These are phyloP conservation scores for Drosophila novamexicana DNA, from an alignment of 1,140 invertebrate genomes.

Conservation along the genomic window DNA sequence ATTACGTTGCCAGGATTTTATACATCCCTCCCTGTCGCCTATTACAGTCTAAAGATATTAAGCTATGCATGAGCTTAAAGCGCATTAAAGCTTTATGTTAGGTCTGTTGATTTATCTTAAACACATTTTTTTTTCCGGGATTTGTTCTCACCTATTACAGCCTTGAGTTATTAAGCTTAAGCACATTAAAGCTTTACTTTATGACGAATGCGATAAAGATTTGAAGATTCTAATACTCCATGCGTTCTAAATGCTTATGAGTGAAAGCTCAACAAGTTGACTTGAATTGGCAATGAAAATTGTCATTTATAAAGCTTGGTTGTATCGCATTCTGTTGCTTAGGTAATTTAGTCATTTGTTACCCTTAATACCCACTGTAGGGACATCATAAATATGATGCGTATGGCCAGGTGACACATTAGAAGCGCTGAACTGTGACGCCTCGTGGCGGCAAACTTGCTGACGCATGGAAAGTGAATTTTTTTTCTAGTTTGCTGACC, in stretches of 20 bases:
- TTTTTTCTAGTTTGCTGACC: constrained; percentile 21
- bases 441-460: constrained; percentile 26
- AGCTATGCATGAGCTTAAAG: background rate
- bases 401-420: constrained; percentile 15
- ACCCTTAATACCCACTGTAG: background rate
- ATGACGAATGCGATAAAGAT: too few species aligned
- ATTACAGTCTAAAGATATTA: too few species aligned
- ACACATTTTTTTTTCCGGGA: too few species aligned
- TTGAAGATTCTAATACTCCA: too few species aligned
- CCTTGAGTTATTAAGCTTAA: background rate
- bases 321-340: background rate
- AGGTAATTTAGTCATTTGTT: background rate
- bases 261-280: background rate
- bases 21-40: too few species aligned
- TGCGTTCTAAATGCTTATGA: background rate
- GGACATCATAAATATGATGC: constrained; percentile 1
- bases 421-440: constrained; percentile 21
- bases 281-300: background rate
- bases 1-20: too few species aligned
- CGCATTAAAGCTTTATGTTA: background rate
- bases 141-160: too few species aligned
- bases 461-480: constrained; percentile 35
- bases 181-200: background rate
- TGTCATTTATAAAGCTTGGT: background rate
- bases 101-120: too few species aligned